Percentiles rank a stretch among this genome's conserved stretches.
Conservation (phyloP, 2,797 vertebrate genomes). For the Paedocypris micromegethes region DNA sequence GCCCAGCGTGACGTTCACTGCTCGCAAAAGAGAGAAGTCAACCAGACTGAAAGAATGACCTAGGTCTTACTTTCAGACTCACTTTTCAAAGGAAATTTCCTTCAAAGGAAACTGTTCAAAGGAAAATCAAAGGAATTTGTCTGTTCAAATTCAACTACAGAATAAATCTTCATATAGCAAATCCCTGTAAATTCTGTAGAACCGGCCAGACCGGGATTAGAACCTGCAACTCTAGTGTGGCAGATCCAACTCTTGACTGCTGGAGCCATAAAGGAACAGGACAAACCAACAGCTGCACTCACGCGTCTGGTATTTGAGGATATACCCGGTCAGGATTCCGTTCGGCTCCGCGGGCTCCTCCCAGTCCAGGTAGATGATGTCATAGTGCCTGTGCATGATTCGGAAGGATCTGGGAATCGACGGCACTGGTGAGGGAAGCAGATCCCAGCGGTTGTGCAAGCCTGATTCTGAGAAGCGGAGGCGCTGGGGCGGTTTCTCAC, state of each 20-base stretch:
- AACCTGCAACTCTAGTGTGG: no score
- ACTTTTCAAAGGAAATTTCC: no score
- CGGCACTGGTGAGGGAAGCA: slow-evolving; percentile 71
- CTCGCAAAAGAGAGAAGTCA: slow-evolving; percentile 22
- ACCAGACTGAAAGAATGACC: background rate
- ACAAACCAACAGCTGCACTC: slow-evolving; percentile 28
- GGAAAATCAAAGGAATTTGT: no score
- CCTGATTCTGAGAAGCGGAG: background rate
- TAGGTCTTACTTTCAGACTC: no score
- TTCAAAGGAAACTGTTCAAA: no score
- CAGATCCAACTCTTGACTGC: no score
- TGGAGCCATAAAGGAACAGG: no score
- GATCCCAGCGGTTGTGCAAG: background rate
- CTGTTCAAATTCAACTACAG: background rate
- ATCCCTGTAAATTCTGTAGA: no score
- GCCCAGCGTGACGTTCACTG: slow-evolving; percentile 85
- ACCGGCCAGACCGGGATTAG: no score
- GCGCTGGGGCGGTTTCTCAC: slow-evolving; percentile 64
- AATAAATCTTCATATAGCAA: no score
- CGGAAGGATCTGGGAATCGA: slow-evolving; percentile 84
- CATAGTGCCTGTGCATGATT: slow-evolving; percentile 88
- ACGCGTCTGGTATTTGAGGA: slow-evolving; percentile 85
- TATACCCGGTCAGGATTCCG: slow-evolving; percentile 87
- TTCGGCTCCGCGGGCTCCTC: slow-evolving; percentile 89
- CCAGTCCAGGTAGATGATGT: slow-evolving; percentile 90